phyloP scores from a whole-genome alignment of 2,113 vertebrate genomes.

The Bufo gargarizans region DNA sequence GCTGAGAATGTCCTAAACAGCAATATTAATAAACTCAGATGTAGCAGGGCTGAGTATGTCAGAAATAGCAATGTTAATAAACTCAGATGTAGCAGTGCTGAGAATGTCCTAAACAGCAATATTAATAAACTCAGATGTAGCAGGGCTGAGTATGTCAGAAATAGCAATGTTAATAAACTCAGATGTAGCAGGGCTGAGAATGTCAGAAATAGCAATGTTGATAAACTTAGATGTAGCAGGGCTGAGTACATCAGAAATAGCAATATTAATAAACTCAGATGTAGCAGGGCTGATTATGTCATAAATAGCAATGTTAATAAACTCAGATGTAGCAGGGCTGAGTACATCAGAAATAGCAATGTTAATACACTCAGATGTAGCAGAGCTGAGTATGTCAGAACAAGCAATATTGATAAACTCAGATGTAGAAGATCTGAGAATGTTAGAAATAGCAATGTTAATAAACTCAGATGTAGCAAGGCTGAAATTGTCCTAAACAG shows the following conservation, averaged over 20 bases:
- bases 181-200: neutral
- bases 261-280: neutral
- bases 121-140: neutral
- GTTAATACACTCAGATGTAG: too few relatives aligned
- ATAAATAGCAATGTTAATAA: too few relatives aligned
- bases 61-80: neutral
- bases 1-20: neutral
- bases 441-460: neutral
- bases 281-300: neutral
- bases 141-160: neutral
- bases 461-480: too few relatives aligned
- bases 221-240: neutral
- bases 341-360: neutral
- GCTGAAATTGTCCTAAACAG: neutral
- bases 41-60: neutral
- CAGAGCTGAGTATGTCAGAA: neutral
- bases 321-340: too few relatives aligned
- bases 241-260: too few relatives aligned
- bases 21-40: neutral
- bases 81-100: neutral
- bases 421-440: neutral
- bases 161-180: too few relatives aligned
- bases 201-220: neutral
- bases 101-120: neutral
- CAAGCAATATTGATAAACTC: too few relatives aligned